These are phyloP conservation scores for Leptogaster cylindrica DNA, from an alignment of 2,888 invertebrate species.

Conservation along the genomic window DNA sequence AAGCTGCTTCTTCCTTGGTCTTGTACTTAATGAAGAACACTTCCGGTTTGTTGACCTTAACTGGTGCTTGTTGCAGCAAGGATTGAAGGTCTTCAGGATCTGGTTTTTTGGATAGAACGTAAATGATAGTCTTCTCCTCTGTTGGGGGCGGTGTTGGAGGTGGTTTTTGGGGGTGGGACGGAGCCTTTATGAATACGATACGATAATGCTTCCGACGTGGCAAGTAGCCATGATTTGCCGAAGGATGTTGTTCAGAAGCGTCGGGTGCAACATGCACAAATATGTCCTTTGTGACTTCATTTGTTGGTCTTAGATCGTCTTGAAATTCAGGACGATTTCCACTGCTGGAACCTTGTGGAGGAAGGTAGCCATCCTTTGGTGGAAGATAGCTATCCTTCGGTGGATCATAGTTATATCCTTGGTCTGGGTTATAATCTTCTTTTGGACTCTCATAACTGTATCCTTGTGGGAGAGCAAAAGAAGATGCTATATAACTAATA, in stretches of 20 bases:
- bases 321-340: too few relatives aligned
- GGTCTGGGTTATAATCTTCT: too few relatives aligned
- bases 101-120: conserved; percentile 60
- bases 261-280: conserved; percentile 49
- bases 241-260: conserved; percentile 42
- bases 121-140: conserved; percentile 62
- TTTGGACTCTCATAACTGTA: too few relatives aligned
- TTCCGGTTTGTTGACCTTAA: conserved; percentile 60
- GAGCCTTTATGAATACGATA: conserved; percentile 61
- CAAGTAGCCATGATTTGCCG: conserved; percentile 51
- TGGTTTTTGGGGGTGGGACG: conserved; percentile 58
- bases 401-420: too few relatives aligned
- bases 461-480: too few relatives aligned
- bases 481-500: too few relatives aligned
- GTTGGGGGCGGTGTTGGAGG: conserved; percentile 57
- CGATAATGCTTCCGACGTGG: conserved; percentile 60
- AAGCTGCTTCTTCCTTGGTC: conserved; percentile 59
- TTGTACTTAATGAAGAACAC: conserved; percentile 63
- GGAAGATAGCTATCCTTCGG: too few relatives aligned
- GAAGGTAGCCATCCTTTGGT: too few relatives aligned
- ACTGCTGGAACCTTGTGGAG: too few relatives aligned
- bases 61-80: conserved; percentile 56
- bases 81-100: conserved; percentile 57
- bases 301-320: too few relatives aligned
- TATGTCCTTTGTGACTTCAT: conserved; percentile 46